These are phyloP conservation scores for Rhinopomastus cyanomelas DNA, from an alignment of 2,113 vertebrate genomes.

Conservation along the genomic window DNA sequence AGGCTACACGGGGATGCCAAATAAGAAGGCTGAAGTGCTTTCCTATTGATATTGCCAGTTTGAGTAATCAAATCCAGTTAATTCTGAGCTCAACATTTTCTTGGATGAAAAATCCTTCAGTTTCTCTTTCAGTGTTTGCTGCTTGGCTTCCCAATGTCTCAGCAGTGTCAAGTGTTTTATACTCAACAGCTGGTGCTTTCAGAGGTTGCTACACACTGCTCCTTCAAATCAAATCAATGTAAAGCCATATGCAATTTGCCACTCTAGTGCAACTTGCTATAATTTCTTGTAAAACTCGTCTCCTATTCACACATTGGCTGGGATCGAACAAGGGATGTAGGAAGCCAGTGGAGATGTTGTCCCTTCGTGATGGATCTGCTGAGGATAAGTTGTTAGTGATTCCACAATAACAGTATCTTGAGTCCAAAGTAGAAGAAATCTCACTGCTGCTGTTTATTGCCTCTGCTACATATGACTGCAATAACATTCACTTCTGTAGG, in stretches of 20 bases:
- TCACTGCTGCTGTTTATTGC: not conserved
- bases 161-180: not conserved
- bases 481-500: not conserved
- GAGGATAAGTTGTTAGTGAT: not conserved
- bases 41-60: not conserved
- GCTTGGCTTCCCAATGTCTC: conserved; percentile 2
- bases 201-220: not conserved
- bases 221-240: not conserved
- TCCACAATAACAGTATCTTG: not conserved
- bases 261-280: not conserved
- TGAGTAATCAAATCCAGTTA: not conserved
- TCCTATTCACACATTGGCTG: not conserved
- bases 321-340: not conserved
- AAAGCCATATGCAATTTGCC: not conserved
- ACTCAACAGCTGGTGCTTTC: conserved; percentile 8
- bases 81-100: not conserved
- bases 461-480: not conserved
- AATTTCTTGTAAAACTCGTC: not conserved
- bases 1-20: not conserved
- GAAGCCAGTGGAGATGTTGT: not conserved
- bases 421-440: not conserved
- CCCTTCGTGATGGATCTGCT: not conserved
- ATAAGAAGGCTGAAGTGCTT: not conserved
- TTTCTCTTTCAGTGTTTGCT: not conserved
- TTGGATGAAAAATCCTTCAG: not conserved